phyloP scores from a whole-genome alignment of 2,113 vertebrate species.

The Toxostoma redivivum region DNA sequence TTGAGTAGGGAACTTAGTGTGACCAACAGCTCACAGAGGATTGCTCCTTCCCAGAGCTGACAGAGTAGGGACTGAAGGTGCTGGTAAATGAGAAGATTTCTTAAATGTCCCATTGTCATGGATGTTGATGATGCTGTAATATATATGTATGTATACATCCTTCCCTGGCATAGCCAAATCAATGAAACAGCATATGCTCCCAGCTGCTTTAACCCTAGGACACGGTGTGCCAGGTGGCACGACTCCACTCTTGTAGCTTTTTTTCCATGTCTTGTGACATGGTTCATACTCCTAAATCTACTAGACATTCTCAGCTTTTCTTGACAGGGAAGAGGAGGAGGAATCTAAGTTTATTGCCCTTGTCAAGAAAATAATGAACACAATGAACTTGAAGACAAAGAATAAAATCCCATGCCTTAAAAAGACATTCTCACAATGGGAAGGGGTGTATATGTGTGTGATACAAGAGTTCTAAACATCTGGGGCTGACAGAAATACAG shows the following conservation, averaged over 20 bases:
- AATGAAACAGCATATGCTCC: background rate
- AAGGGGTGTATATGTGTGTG: background rate
- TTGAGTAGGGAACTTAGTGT: background rate
- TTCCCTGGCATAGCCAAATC: background rate
- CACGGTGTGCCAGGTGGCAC: background rate
- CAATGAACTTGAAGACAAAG: background rate
- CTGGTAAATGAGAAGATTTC: background rate
- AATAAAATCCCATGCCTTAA: background rate
- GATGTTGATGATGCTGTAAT: background rate
- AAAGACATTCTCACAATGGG: background rate
- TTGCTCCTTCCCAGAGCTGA: background rate
- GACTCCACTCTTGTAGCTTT: background rate
- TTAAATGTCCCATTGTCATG: background rate
- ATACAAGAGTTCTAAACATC: background rate
- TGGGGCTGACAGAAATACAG: background rate
- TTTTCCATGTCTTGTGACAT: background rate
- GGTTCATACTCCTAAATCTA: background rate
- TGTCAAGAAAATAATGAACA: slow-evolving; percentile 16
- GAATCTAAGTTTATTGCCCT: background rate
- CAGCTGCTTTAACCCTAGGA: slow-evolving; percentile 25
- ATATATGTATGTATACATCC: background rate
- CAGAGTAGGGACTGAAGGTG: background rate
- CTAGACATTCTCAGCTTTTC: background rate
- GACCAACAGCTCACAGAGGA: background rate
- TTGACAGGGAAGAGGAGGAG: background rate